phyloP scores from a whole-genome alignment of 2,888 invertebrate species.

The Aproaerema taeniolella region DNA sequence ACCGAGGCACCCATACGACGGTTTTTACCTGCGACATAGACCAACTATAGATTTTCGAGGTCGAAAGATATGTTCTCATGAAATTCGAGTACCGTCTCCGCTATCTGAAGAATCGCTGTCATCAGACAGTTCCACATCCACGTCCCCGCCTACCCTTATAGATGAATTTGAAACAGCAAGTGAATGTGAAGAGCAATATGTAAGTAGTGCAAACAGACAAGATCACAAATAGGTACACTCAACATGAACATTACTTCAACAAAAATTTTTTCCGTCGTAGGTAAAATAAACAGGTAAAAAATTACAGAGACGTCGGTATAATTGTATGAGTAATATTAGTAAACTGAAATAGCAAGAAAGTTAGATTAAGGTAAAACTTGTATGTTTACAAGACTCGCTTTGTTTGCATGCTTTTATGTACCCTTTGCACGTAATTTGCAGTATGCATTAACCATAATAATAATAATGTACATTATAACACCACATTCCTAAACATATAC shows the following conservation, averaged over 20 bases:
- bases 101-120: slow-evolving; percentile 24
- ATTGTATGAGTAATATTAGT: too few species aligned
- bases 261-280: too few species aligned
- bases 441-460: slow-evolving; percentile 13
- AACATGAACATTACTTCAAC: slow-evolving; percentile 5
- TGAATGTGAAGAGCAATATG: slow-evolving; percentile 40
- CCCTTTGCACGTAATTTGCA: slow-evolving; percentile 31
- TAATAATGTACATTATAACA: too few species aligned
- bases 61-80: slow-evolving; percentile 61
- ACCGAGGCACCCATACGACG: slow-evolving; percentile 72
- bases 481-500: too few species aligned
- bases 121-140: not conserved
- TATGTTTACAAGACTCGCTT: too few species aligned
- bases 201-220: slow-evolving; percentile 40
- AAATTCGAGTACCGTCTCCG: slow-evolving; percentile 48
- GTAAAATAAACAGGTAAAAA: too few species aligned
- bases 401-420: slow-evolving; percentile 40
- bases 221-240: slow-evolving; percentile 4
- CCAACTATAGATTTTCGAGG: slow-evolving; percentile 55
- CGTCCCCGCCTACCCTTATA: slow-evolving; percentile 11
- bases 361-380: too few species aligned
- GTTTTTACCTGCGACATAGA: slow-evolving; percentile 63
- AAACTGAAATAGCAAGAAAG: too few species aligned
- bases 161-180: slow-evolving; percentile 29
- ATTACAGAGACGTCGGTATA: too few species aligned